Conservation (phyloP, 2,888 invertebrate genomes). For the Agrilus mali region DNA sequence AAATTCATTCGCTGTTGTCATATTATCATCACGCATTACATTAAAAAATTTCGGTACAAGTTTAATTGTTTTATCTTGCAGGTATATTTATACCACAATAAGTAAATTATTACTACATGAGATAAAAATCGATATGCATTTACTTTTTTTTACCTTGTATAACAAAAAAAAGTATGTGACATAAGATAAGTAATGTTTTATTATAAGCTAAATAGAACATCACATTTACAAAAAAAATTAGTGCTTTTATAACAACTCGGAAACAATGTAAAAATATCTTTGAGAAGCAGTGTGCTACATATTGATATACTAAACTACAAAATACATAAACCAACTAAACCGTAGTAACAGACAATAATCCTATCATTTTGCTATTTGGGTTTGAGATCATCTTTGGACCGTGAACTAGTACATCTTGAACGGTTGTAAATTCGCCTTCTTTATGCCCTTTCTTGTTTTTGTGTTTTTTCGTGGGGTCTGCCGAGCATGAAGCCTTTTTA, state of each 20-base stretch:
- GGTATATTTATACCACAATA: too few relatives aligned
- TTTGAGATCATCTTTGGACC: slow-evolving; percentile 28
- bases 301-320: slow-evolving; percentile 5
- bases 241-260: background rate
- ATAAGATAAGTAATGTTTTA: too few relatives aligned
- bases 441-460: slow-evolving; percentile 31
- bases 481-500: slow-evolving; percentile 30
- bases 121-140: too few relatives aligned
- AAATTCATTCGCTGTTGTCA: too few relatives aligned
- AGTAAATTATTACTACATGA: too few relatives aligned
- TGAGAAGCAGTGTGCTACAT: slow-evolving; percentile 11
- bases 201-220: too few relatives aligned
- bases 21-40: too few relatives aligned
- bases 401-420: slow-evolving; percentile 46
- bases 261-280: slow-evolving; percentile 4
- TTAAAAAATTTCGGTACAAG: too few relatives aligned
- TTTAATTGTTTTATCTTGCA: too few relatives aligned
- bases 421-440: slow-evolving; percentile 41
- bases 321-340: slow-evolving; percentile 28
- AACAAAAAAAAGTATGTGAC: too few relatives aligned
- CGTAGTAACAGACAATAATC: slow-evolving; percentile 42
- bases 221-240: background rate
- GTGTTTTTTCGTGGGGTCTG: slow-evolving; percentile 37
- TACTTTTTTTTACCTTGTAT: too few relatives aligned
- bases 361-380: slow-evolving; percentile 41